Evolutionary conservation across 2,797 vertebrate genomes (phyloP).

Genomic region (Adrianichthys oophorus): DNA sequence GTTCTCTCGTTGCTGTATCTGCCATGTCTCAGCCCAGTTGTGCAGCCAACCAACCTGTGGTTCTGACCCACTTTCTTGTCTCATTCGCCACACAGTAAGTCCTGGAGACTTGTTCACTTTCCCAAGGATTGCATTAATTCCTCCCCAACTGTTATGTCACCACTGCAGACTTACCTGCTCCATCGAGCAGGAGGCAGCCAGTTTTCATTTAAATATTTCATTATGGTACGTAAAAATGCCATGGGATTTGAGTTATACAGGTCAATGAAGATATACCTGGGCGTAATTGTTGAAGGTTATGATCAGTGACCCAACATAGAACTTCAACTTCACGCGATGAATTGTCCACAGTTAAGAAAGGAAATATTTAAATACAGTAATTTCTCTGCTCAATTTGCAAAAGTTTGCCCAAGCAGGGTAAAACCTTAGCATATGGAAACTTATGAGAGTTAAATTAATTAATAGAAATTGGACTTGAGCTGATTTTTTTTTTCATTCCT

Average conservation of each 20-base stretch:
- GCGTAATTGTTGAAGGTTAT: conserved; percentile 49
- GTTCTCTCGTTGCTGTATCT: conserved; percentile 31
- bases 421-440: neutral
- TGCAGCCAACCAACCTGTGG: conserved; percentile 72
- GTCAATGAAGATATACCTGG: conserved; percentile 42
- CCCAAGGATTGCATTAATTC: conserved; percentile 67
- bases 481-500: conserved; percentile 47
- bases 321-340: conserved; percentile 36
- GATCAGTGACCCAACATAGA: conserved; percentile 46
- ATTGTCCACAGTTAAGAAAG: conserved; percentile 41
- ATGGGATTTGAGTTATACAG: conserved; percentile 65
- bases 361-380: conserved; percentile 7
- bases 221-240: conserved; percentile 67
- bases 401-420: neutral
- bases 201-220: conserved; percentile 72
- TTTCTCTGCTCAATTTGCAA: conserved; percentile 14
- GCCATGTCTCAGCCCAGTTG: conserved; percentile 55
- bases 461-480: conserved; percentile 26
- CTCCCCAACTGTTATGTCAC: conserved; percentile 67
- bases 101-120: conserved; percentile 60
- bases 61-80: conserved; percentile 75
- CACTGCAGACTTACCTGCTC: conserved; percentile 69
- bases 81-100: conserved; percentile 62
- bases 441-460: conserved; percentile 41
- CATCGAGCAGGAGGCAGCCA: conserved; percentile 41